These are phyloP conservation scores for Parnassius glacialis DNA, from an alignment of 2,888 invertebrate genomes.

Conservation along the genomic window DNA sequence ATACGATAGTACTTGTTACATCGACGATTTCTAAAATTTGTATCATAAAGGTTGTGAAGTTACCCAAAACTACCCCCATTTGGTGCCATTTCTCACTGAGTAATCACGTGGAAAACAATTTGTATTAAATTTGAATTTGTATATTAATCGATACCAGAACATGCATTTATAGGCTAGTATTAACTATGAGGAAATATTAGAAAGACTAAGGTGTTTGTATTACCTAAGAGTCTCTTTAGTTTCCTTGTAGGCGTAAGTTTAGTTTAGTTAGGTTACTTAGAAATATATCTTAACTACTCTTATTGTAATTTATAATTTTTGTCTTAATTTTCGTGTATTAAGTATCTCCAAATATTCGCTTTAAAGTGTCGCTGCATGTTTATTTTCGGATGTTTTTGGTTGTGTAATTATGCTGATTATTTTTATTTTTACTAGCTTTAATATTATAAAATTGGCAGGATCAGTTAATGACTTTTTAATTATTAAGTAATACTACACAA, in stretches of 20 bases:
- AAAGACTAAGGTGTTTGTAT: not conserved
- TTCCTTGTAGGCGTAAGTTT: conserved; percentile 1
- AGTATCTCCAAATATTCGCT: conserved; percentile 9
- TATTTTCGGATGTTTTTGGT: too few relatives aligned
- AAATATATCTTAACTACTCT: not conserved
- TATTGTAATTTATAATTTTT: not conserved
- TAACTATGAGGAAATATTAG: conserved; percentile 21
- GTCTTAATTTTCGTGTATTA: conserved; percentile 1
- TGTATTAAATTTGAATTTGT: conserved; percentile 42
- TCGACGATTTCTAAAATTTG: not conserved
- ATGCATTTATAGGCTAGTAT: conserved; percentile 66
- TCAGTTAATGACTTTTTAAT: not conserved
- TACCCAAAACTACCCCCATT: conserved; percentile 5
- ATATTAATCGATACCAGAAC: conserved; percentile 69
- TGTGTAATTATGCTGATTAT: too few relatives aligned
- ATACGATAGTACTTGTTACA: not conserved
- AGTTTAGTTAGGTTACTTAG: conserved; percentile 1
- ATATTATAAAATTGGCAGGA: not conserved
- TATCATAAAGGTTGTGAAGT: conserved; percentile 6
- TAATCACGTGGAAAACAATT: not conserved
- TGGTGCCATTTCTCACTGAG: conserved; percentile 21
- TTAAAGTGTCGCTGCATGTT: not conserved
- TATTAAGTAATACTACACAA: too few relatives aligned
- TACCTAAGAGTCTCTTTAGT: conserved; percentile 1
- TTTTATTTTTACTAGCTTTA: too few relatives aligned